These are phyloP conservation scores for Orthonevra nobilis DNA, from an alignment of 2,888 invertebrate species.

Conservation along the genomic window DNA sequence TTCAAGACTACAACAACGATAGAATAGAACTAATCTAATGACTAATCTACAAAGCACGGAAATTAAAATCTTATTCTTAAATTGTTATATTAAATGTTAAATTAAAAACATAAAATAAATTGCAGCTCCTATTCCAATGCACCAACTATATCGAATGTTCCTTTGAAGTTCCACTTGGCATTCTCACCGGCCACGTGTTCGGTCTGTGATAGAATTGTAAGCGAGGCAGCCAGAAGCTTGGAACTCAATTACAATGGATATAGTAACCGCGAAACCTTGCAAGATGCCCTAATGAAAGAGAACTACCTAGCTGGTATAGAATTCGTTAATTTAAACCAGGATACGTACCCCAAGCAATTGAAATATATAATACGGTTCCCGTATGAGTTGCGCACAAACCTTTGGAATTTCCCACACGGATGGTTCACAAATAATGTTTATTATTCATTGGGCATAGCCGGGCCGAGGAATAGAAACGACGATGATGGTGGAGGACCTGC, in stretches of 20 bases:
- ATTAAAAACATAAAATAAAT: too few species aligned
- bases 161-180: constrained; percentile 76
- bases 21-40: too few species aligned
- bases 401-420: constrained; percentile 68
- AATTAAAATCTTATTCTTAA: too few species aligned
- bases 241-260: constrained; percentile 62
- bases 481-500: constrained; percentile 84
- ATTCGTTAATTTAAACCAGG: constrained; percentile 81
- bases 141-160: too few species aligned
- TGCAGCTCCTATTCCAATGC: too few species aligned
- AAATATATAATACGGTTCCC: constrained; percentile 84
- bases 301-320: constrained; percentile 82
- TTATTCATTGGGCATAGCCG: constrained; percentile 83
- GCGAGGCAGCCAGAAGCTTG: constrained; percentile 72
- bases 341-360: constrained; percentile 80
- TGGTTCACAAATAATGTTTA: constrained; percentile 88
- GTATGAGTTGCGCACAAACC: constrained; percentile 82
- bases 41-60: too few species aligned
- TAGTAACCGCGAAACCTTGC: constrained; percentile 65
- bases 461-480: constrained; percentile 83
- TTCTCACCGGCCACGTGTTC: constrained; percentile 81
- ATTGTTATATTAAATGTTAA: too few species aligned
- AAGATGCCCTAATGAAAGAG: constrained; percentile 47
- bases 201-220: constrained; percentile 78
- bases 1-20: too few species aligned